Evolutionary conservation across 2,888 invertebrate species (phyloP).

Genomic region (Zhuqinia jingwanae): DNA sequence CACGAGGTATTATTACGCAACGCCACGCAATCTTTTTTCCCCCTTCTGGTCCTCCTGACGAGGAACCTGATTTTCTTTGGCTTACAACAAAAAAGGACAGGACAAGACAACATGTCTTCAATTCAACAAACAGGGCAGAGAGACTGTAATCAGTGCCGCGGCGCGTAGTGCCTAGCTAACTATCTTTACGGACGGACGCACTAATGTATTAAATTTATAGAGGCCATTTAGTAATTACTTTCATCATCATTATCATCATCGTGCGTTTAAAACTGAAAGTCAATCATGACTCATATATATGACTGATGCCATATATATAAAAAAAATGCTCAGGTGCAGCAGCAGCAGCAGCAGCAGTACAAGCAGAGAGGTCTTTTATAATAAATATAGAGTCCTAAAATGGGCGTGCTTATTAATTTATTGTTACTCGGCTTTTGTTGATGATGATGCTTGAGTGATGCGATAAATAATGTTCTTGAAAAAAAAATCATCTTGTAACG

Average conservation of each 20-base stretch:
- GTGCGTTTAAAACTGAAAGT: constrained; percentile 52
- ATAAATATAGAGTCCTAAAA: constrained; percentile 27
- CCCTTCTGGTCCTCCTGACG: neutral
- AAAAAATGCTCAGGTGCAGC: constrained; percentile 10
- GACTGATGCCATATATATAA: no score
- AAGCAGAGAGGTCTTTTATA: neutral
- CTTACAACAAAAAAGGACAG: constrained; percentile 49
- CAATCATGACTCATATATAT: neutral
- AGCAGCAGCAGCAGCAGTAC: neutral
- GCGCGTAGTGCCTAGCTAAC: no score
- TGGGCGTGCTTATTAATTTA: constrained; percentile 56
- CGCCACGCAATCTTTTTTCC: constrained; percentile 9
- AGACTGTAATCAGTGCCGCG: neutral
- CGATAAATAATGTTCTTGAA: constrained; percentile 6
- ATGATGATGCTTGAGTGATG: constrained; percentile 23
- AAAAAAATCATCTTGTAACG: no score
- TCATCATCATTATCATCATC: neutral
- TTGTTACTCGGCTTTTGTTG: neutral
- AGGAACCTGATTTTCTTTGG: constrained; percentile 43
- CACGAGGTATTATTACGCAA: constrained; percentile 51
- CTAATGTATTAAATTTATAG: constrained; percentile 53
- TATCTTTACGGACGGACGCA: constrained; percentile 46
- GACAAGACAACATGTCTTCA: neutral
- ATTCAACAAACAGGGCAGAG: neutral
- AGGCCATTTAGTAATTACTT: constrained; percentile 57